These are phyloP conservation scores for Caenorhabditis remanei DNA, from an alignment of 1,140 invertebrate genomes.

Conservation along the genomic window DNA sequence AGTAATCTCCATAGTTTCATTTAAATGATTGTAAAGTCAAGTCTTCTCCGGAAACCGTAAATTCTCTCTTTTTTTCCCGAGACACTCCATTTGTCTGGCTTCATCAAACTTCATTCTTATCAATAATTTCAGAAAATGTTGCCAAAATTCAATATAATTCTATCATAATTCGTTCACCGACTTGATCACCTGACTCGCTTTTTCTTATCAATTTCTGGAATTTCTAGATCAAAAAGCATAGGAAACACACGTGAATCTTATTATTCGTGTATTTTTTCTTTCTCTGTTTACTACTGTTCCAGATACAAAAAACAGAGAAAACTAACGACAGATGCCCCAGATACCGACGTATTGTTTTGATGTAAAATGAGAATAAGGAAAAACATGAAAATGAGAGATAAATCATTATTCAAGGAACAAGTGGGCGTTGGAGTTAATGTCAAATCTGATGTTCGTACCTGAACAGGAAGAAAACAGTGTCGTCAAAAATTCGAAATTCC, in stretches of 20 bases:
- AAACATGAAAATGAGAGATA: background rate
- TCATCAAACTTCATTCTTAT: slow-evolving; percentile 1
- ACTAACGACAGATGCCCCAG: background rate
- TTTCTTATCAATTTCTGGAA: slow-evolving; percentile 30
- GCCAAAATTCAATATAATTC: background rate
- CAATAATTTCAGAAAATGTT: background rate
- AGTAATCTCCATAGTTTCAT: too few relatives aligned
- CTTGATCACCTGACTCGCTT: background rate
- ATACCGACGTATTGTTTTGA: slow-evolving; percentile 20
- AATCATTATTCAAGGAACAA: background rate
- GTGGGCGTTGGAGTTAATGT: background rate
- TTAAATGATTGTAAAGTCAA: too few relatives aligned
- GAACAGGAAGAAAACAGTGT: background rate
- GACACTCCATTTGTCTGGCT: too few relatives aligned
- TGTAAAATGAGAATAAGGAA: background rate
- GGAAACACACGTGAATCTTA: background rate
- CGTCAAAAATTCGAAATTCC: too few relatives aligned
- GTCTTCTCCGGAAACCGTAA: too few relatives aligned
- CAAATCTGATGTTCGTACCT: background rate
- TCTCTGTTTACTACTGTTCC: background rate
- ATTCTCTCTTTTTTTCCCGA: too few relatives aligned
- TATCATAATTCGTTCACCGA: background rate
- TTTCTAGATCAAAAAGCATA: background rate
- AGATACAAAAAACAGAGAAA: background rate
- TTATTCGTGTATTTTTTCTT: background rate